A percentile compares a stretch with the other conserved stretches of the same genome.
phyloP scores from a whole-genome alignment of 2,797 vertebrate genomes.

The Melanotaenia nigrans region DNA sequence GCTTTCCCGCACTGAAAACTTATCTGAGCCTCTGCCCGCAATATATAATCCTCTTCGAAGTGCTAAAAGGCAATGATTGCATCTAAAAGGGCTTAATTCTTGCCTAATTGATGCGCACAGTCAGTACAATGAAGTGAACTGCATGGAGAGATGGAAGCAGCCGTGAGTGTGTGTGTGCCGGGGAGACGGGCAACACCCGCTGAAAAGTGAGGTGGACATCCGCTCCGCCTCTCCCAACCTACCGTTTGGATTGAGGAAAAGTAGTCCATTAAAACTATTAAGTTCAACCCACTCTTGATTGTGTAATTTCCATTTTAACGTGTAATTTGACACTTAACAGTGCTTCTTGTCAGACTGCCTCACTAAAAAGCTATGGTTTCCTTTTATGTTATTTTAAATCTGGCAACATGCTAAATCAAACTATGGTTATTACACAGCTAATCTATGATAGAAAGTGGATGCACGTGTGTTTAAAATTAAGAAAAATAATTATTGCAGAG shows the following conservation, averaged over 20 bases:
- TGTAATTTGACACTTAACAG: not conserved
- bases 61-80: not conserved
- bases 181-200: constrained; percentile 76
- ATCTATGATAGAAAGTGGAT: not conserved
- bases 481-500: not conserved
- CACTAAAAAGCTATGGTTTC: not conserved
- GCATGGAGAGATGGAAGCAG: constrained; percentile 68
- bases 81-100: constrained; percentile 46
- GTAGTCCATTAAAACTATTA: constrained; percentile 66
- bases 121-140: constrained; percentile 75
- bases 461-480: not conserved
- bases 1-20: constrained; percentile 64
- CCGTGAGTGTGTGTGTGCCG: constrained; percentile 63
- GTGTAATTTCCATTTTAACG: not conserved
- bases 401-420: not conserved
- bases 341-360: not conserved
- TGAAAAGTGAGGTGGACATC: constrained; percentile 73
- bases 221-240: constrained; percentile 80
- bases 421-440: not conserved
- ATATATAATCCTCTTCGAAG: constrained; percentile 23
- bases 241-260: constrained; percentile 77
- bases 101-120: constrained; percentile 66
- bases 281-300: not conserved
- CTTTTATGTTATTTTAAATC: not conserved
- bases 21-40: constrained; percentile 23